Evolutionary conservation across 1,140 invertebrate species (phyloP).

Genomic region (Drosophila bocki): DNA sequence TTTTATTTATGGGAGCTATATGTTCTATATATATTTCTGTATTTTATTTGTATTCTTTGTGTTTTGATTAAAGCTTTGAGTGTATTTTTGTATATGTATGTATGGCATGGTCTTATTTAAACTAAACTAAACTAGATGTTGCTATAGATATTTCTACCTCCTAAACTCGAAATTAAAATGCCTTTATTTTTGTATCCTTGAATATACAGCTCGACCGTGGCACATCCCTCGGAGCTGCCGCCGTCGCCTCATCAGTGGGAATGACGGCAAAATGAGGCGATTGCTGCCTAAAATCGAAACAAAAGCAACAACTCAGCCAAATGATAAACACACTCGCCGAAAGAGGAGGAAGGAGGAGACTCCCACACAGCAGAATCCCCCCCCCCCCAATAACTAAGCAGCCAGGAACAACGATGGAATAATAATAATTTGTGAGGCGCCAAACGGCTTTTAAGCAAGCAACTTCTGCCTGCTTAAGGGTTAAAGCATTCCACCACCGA

Average conservation of each 20-base stretch:
- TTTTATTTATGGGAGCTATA: slow-evolving; percentile 41
- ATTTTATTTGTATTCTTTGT: slow-evolving; percentile 29
- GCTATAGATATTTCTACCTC: background rate
- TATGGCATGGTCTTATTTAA: slow-evolving; percentile 25
- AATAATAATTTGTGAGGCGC: slow-evolving; percentile 55
- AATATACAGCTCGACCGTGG: slow-evolving; percentile 93
- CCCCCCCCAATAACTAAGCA: slow-evolving; percentile 12
- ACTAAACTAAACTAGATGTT: slow-evolving; percentile 25
- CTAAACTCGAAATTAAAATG: slow-evolving; percentile 13
- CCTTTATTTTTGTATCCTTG: slow-evolving; percentile 3
- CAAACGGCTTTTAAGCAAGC: slow-evolving; percentile 51
- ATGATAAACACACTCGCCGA: slow-evolving; percentile 30
- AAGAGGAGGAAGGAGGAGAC: slow-evolving; percentile 12
- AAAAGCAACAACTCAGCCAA: slow-evolving; percentile 53
- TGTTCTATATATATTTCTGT: slow-evolving; percentile 23
- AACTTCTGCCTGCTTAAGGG: slow-evolving; percentile 43
- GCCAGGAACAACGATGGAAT: slow-evolving; percentile 62
- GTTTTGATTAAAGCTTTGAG: slow-evolving; percentile 34
- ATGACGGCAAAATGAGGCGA: slow-evolving; percentile 88
- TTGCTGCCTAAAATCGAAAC: slow-evolving; percentile 84
- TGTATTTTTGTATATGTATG: slow-evolving; percentile 19
- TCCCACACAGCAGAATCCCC: slow-evolving; percentile 19
- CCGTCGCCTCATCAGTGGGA: slow-evolving; percentile 99
- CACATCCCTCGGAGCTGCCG: slow-evolving; percentile 98
- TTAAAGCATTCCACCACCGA: slow-evolving; percentile 79